These are phyloP conservation scores for Chlorops oryzae DNA, from an alignment of 1,140 invertebrate species.

Conservation along the genomic window DNA sequence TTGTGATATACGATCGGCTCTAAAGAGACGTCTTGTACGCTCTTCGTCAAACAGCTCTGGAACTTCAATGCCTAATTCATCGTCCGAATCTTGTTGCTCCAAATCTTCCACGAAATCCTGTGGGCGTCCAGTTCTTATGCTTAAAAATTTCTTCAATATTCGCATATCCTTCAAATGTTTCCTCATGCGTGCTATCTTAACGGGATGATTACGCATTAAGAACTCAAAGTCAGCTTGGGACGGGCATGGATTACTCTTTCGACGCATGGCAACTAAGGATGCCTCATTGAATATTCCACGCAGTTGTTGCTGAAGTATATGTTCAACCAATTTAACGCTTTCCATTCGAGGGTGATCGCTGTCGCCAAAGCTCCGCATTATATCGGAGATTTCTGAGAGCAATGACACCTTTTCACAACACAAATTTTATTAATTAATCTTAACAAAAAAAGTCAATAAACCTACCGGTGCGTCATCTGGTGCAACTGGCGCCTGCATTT, in stretches of 20 bases:
- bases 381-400: constrained; percentile 42
- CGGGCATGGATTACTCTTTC: constrained; percentile 38
- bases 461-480: no score
- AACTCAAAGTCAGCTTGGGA: constrained; percentile 45
- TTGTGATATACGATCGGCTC: constrained; percentile 44
- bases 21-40: constrained; percentile 39
- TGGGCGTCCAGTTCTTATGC: constrained; percentile 33
- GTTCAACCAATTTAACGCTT: constrained; percentile 42
- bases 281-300: constrained; percentile 44
- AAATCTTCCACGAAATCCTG: constrained; percentile 38
- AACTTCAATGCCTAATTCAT: constrained; percentile 37
- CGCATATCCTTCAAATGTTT: constrained; percentile 44
- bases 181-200: constrained; percentile 43
- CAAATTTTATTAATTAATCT: no score
- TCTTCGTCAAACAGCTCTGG: constrained; percentile 43
- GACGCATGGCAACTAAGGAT: constrained; percentile 38
- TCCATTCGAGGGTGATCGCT: constrained; percentile 34
- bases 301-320: constrained; percentile 44
- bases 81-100: constrained; percentile 40
- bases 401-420: no score
- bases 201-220: constrained; percentile 41
- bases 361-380: constrained; percentile 45
- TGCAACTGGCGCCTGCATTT: no score
- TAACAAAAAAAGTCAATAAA: no score
- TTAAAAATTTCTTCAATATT: constrained; percentile 36